Base-by-base conservation (phyloP, 2,797 vertebrate genomes). In the Acanthiza pusilla region DNA sequence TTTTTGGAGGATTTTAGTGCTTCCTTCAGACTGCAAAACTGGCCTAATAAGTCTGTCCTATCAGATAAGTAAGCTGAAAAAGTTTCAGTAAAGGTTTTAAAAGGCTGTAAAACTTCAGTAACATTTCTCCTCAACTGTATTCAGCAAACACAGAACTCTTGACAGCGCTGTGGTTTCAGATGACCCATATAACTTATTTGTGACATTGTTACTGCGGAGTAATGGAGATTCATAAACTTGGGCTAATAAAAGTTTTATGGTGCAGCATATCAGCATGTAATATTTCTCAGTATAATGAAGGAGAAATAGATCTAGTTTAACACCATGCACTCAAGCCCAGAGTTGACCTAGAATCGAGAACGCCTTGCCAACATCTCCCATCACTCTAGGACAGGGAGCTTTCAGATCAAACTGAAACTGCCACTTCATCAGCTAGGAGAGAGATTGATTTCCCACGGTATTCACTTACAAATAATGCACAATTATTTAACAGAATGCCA, bases 171-270 rank as follows among this genome's bases (percentile, higher is more conserved):
- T 62, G 58, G 68, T 89, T 95, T 88, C 85, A 87, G 84, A 82
- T 83, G 89, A 91, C 84, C 77, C 61, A 74, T 40, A 87, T 82
- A 96, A 95, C 77, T 92, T 95, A 87, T 43, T 77, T 83, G 71
- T 92, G 89, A 89, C 91, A 86, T n/a, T 66, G 79, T 86, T 94
- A 96, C 81, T 25, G 91, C 85, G 82, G 65, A 88, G 89, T 77
- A 89, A 94, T 78, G 53, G 82, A 88, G 85, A 92, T 78, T 89
- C 93, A 92, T 89, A 94, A 91, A 92, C 73, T 72, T 25, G 29
- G 65, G 36, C 94, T 89, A 91, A 92, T 92, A 89, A 96, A 95
- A 93, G 68, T 85, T 92, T 84, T 75, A 94, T 27, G 45, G 82
- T 3, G 7, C 66, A 66, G 50, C 68, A 55, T 71, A 91, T 85